Evolutionary conservation across 2,113 vertebrate genomes (phyloP), one percentile per base, ranked within the genome.

Genomic region (Plecturocebus donacophilus): DNA sequence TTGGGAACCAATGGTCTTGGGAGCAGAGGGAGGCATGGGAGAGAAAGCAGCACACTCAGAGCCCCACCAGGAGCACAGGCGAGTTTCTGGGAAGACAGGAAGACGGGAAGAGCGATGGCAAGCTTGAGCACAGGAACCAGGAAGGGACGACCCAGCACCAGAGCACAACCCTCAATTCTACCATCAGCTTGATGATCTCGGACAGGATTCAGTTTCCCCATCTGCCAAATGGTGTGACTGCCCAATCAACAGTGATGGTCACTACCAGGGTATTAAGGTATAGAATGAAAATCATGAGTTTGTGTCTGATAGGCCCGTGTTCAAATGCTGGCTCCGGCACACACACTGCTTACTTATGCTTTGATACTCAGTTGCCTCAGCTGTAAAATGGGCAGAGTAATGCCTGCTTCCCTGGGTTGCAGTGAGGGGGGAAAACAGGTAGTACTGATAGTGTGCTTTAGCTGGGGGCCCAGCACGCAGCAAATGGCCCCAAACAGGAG

Each of bases 401-500:
- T 3, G 1, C 32, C 17, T 10, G 5, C 9, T 6, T 21, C 30
- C 49, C 47, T 10, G 16, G n/a, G 73, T 2, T 7, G 21, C 25
- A 47, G 25, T 5, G 56, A 71, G 32, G 71, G 38, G 38, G 4
- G n/a, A 52, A 66, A 32, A 0, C 2, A 49, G 54, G 68, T 3
- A 9, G n/a, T 8, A 13, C 5, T 40, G 47, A 19, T 6, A 19
- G 13, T 9, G 42, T 9, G 23, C 77, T 38, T 0, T 0, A 3
- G n/a, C 20, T 45, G 8, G 54, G 83, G 75, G 20, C 21, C 76
- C 25, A 7, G 19, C 40, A 30, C 2, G 0, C 0, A 2, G 13
- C 38, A 45, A 40, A 47, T 0, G 10, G 0, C 42, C 27, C 35
- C 8, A 8, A 9, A 38, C 0, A 2, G 70, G 3, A 27, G 47